phyloP scores from a whole-genome alignment of 2,797 vertebrate species.

The Onychomys arenicola region DNA sequence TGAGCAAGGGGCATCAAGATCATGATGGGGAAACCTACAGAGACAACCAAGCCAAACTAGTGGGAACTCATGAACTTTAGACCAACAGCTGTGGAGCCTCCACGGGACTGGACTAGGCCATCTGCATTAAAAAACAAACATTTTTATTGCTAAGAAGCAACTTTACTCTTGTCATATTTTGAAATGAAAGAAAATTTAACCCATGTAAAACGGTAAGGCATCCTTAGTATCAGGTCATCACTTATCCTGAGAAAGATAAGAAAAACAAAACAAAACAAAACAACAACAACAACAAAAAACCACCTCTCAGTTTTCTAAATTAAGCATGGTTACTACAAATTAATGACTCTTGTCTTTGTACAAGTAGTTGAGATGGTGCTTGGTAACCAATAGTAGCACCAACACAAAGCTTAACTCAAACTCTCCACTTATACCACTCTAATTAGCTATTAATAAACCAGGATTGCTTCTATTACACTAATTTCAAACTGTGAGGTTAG shows the following conservation, averaged over 20 bases:
- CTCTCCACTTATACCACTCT: not conserved
- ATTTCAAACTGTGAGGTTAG: not conserved
- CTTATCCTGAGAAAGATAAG: not conserved
- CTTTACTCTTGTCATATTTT: slow-evolving; percentile 14
- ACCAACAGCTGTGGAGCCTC: too few relatives aligned
- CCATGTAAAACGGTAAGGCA: not conserved
- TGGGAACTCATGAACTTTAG: too few relatives aligned
- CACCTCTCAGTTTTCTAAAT: slow-evolving; percentile 51
- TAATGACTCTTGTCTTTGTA: not conserved
- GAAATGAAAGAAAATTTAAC: slow-evolving; percentile 52
- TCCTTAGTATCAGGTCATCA: not conserved
- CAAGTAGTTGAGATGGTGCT: not conserved
- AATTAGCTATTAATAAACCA: not conserved
- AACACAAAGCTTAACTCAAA: not conserved
- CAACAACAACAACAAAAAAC: too few relatives aligned
- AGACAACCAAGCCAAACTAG: too few relatives aligned
- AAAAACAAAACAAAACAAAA: slow-evolving; percentile 46
- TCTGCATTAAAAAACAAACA: not conserved
- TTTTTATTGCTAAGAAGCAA: slow-evolving; percentile 17
- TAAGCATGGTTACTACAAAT: slow-evolving; percentile 43
- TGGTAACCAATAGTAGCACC: not conserved
- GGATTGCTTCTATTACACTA: not conserved
- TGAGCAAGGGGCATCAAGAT: too few relatives aligned
- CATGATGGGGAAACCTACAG: too few relatives aligned
- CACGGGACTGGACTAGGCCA: too few relatives aligned